phyloP scores from a whole-genome alignment of 2,888 invertebrate species.

The Lumbricus terrestris region DNA sequence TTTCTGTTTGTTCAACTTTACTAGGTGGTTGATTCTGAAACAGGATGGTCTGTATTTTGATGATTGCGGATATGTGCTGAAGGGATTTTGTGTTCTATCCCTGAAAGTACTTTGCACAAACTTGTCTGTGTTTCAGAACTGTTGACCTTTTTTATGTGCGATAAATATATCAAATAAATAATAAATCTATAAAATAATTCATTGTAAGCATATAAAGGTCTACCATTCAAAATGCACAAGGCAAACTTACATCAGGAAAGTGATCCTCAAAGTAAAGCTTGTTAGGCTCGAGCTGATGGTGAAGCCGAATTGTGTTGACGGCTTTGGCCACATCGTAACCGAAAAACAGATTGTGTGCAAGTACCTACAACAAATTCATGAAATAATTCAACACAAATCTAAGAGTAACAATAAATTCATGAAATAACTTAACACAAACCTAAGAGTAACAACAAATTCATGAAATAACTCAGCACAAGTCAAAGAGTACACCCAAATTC shows the following conservation, averaged over 20 bases:
- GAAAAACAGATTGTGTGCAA: constrained; percentile 69
- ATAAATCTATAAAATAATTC: not conserved
- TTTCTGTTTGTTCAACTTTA: too few relatives aligned
- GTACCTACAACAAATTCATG: constrained; percentile 29
- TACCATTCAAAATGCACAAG: not conserved
- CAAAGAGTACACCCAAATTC: too few relatives aligned
- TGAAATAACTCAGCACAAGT: too few relatives aligned
- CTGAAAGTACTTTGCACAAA: not conserved
- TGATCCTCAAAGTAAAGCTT: constrained; percentile 66
- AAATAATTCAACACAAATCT: not conserved
- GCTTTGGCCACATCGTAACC: constrained; percentile 75
- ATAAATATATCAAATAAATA: not conserved
- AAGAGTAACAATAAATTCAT: too few relatives aligned
- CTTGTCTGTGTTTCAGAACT: not conserved
- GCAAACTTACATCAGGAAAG: constrained; percentile 22
- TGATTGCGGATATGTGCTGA: too few relatives aligned
- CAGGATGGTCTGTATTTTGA: too few relatives aligned
- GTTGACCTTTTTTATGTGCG: not conserved
- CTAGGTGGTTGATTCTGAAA: too few relatives aligned
- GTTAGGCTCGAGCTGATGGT: constrained; percentile 82
- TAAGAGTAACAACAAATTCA: too few relatives aligned
- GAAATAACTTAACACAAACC: too few relatives aligned
- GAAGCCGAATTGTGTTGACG: constrained; percentile 76
- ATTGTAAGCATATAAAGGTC: not conserved
- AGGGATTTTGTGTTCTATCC: too few relatives aligned